Conservation (phyloP, 2,888 invertebrate genomes). For the Drosophila nigritarsus region DNA sequence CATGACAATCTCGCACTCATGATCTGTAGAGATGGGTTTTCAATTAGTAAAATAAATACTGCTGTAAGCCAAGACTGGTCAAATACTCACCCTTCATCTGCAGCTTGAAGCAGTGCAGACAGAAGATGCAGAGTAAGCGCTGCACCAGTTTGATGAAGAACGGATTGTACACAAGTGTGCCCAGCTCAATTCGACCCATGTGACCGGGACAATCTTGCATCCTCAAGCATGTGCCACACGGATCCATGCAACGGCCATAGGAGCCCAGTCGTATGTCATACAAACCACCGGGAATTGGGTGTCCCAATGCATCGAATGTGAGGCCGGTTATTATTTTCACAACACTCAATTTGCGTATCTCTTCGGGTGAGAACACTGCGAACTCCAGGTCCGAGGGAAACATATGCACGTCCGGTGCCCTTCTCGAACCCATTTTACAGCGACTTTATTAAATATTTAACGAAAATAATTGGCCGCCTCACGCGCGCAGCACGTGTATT, state of each 20-base stretch:
- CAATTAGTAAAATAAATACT: not conserved
- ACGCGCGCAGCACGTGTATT: constrained; percentile 48
- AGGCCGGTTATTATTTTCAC: constrained; percentile 91
- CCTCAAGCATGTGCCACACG: constrained; percentile 92
- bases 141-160: constrained; percentile 92
- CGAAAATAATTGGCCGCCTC: not conserved
- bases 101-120: constrained; percentile 89
- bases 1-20: constrained; percentile 81
- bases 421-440: constrained; percentile 62
- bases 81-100: constrained; percentile 87
- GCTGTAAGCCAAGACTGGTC: not conserved
- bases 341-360: constrained; percentile 92
- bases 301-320: constrained; percentile 93
- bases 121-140: constrained; percentile 89
- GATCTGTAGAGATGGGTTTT: constrained; percentile 66
- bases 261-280: constrained; percentile 94
- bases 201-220: constrained; percentile 93
- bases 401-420: constrained; percentile 76
- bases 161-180: constrained; percentile 95
- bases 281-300: constrained; percentile 93
- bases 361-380: constrained; percentile 90
- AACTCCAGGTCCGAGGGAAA: constrained; percentile 86
- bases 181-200: constrained; percentile 96
- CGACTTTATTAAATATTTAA: constrained; percentile 6
- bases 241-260: constrained; percentile 85